Evolutionary conservation across 2,888 invertebrate genomes (phyloP), one percentile per base, ranked within the genome.

Genomic region (Chloroclystis v-ata): DNA sequence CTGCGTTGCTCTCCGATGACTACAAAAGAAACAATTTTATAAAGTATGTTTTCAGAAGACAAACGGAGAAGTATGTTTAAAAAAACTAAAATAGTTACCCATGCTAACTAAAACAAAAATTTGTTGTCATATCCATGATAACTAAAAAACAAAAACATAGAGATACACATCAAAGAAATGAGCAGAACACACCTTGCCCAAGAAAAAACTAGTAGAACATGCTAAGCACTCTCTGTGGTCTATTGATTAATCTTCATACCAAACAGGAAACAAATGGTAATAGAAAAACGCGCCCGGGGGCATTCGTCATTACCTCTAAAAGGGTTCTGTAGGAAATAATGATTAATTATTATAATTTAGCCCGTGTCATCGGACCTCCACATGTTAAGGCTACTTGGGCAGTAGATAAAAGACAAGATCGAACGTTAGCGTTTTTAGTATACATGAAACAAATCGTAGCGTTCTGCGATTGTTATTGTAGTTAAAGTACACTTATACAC

Each of bases 311-410:
- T 80, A 80, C 58, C 59, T 72, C 69, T 62, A 56, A 63, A 68
- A 75, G 75, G 77, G 75, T 75, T 75, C 63, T 58, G 69, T 71
- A 69, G 66, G 69, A 76, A 76, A 79, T 83, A 79, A 78, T 84
- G 84, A 86, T 86, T 85, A 84, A 86, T 85, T 79, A 78, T 75
- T 65, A 71, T 76, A 78, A 82, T 84, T 82, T 79, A 78, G 72
- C 72, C 70, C 77, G 67, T 81, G 83, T 85, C 85, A 85, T 83
- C 82, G 78, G 61, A 63, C 69, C 60, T 58, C 63, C 73, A 69
- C 65, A 74, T 72, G 72, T 63, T 57, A 56, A 50, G 57, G 48
- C 30, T 29, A 43, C 45, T 11, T 7, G 20, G 20, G 1, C n/a
- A 1, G 11, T 41, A 41, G 24, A 41, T n/a, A 41, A 41, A 29